Evolutionary conservation across 92 coral and sea anemone species (phyloP).

Genomic region (Pocillopora meandrina): DNA sequence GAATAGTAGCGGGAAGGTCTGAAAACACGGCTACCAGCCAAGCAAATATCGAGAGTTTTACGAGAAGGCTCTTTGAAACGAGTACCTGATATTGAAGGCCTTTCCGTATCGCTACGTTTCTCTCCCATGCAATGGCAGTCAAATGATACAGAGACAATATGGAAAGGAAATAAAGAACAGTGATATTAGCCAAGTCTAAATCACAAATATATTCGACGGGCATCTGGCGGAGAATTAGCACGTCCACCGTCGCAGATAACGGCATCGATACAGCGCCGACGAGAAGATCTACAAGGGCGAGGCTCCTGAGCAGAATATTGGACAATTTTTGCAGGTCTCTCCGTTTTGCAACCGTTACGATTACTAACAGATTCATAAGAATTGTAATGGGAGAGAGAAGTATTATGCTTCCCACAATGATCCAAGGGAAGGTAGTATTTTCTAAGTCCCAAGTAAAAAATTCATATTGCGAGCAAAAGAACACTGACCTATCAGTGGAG

Average conservation of each 20-base stretch:
- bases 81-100: not conserved
- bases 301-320: not conserved
- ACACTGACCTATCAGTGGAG: not conserved
- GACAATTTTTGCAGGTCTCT: not conserved
- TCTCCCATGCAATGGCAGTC: slow-evolving; percentile 23
- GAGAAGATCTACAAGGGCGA: slow-evolving; percentile 6
- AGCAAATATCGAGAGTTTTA: slow-evolving; percentile 3
- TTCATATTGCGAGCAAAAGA: not conserved
- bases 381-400: not conserved
- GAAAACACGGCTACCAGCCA: not conserved
- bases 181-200: not conserved
- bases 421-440: not conserved
- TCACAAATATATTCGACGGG: not conserved
- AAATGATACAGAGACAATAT: not conserved
- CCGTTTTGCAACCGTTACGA: not conserved
- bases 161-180: too few relatives aligned
- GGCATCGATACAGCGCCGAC: not conserved
- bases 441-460: not conserved
- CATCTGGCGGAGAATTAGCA: not conserved
- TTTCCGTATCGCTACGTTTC: slow-evolving; percentile 5
- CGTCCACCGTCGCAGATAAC: not conserved
- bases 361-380: not conserved
- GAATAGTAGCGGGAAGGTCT: not conserved
- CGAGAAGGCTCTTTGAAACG: not conserved
- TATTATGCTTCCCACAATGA: not conserved